Base-by-base conservation (phyloP, 2,888 invertebrate genomes). In the Saturnia japonica region DNA sequence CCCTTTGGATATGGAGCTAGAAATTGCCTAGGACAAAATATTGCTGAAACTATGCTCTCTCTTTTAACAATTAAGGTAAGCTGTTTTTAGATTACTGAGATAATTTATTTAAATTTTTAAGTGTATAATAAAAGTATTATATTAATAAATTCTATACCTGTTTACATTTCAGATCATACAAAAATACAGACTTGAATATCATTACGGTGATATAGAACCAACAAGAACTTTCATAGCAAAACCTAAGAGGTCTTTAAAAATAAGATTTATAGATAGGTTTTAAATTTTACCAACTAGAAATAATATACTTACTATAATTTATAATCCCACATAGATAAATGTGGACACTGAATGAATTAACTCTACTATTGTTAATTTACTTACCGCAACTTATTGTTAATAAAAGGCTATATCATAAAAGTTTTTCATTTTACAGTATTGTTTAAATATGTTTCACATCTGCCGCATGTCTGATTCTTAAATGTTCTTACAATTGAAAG, bases 1-100 rank as follows among this genome's bases (percentile, higher is more conserved):
- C 96, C 96, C 0, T 96, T 96, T 79, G 96, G 96, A 0, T 93
- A 94, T 77, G 96, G 96, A 4, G 88, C 94, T 1, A 94, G 95
- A 72, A 95, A 95, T 70, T 96, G 96, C 74, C 78, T 96, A 43
- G 96, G 95, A 0, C 95, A 95, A 80, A 95, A 94, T 74, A 88
- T 96, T 70, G 95, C 96, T 0, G 95, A 96, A 82, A 91, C 92
- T 71, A 92, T 96, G 89, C 89, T 96, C 75, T 92, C 95, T 67
- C 76, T 95, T 57, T 82, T 96, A 25, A 91, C 95, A 14, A 88
- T 94, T 34, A 95, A 95, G 91, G 96, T 95, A 8, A 40, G 25
- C 9, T 51, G 57, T 19, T 19, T 19, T 54, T 54, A n/a, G 14
- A 43, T 43, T 43, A 8, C 43, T 43, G 43, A 43, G 43, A 14